A percentile compares a stretch with the other conserved stretches of the same genome.
Evolutionary conservation across 2,888 invertebrate genomes (phyloP).

Genomic region (Slavum lentiscoides): DNA sequence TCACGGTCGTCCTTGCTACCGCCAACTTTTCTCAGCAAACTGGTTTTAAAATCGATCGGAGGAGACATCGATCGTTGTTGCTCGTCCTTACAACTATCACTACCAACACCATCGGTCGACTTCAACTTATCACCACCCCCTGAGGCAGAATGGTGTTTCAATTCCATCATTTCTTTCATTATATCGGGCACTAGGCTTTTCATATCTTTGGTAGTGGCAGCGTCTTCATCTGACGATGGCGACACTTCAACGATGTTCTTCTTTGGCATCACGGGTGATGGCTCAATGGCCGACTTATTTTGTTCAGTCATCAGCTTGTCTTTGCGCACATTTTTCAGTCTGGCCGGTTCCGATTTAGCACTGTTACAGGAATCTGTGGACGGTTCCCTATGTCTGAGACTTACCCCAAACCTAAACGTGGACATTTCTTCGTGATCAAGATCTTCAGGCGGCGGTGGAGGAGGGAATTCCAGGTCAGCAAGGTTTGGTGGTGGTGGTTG

Average conservation of each 20-base stretch:
- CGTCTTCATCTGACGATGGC: conserved; percentile 51
- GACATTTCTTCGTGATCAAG: conserved; percentile 66
- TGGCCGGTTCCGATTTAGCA: conserved; percentile 60
- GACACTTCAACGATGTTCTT: conserved; percentile 56
- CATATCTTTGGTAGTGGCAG: conserved; percentile 57
- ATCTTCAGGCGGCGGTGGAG: conserved; percentile 80
- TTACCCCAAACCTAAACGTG: conserved; percentile 73
- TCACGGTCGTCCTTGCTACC: conserved; percentile 40
- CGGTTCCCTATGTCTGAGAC: conserved; percentile 70
- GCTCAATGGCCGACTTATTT: conserved; percentile 61
- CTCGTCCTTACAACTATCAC: conserved; percentile 59
- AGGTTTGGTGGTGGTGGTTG: conserved; percentile 75
- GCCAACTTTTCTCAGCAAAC: conserved; percentile 61
- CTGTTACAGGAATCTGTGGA: conserved; percentile 66
- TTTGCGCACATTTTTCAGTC: conserved; percentile 51
- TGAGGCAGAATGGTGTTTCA: conserved; percentile 64
- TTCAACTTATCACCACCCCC: conserved; percentile 81
- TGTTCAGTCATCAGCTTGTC: conserved; percentile 12
- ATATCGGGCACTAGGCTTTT: conserved; percentile 63
- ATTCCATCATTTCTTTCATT: conserved; percentile 81
- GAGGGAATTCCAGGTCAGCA: conserved; percentile 85
- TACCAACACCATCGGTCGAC: conserved; percentile 67
- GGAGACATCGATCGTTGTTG: conserved; percentile 53
- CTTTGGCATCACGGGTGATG: conserved; percentile 56
- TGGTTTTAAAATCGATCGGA: conserved; percentile 62